These are phyloP conservation scores for Cantharis rustica DNA, from an alignment of 2,888 invertebrate genomes.

Conservation along the genomic window DNA sequence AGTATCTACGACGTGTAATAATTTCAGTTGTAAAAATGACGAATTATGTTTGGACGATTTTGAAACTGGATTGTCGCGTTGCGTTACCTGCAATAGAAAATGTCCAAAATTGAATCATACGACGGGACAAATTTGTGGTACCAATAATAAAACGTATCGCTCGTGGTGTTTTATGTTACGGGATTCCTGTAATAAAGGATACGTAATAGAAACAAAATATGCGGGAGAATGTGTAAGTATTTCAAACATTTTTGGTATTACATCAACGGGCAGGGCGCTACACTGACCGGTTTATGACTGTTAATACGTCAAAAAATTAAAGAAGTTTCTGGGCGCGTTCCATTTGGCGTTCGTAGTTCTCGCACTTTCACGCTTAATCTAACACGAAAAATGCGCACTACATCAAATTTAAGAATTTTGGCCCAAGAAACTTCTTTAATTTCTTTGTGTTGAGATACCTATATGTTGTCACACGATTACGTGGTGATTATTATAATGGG, in stretches of 20 bases:
- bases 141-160: conserved; percentile 74
- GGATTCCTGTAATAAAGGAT: conserved; percentile 75
- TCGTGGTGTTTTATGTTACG: conserved; percentile 81
- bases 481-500: background rate
- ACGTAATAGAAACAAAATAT: conserved; percentile 71
- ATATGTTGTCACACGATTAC: background rate
- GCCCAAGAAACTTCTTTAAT: background rate
- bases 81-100: conserved; percentile 70
- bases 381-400: too few species aligned
- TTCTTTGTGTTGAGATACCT: background rate
- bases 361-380: background rate
- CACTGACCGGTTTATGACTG: background rate
- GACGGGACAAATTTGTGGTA: conserved; percentile 67
- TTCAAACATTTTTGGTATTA: background rate
- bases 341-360: background rate
- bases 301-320: background rate
- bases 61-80: conserved; percentile 68
- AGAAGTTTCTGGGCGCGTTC: background rate
- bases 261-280: background rate
- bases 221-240: conserved; percentile 63
- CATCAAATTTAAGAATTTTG: background rate
- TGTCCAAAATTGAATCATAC: conserved; percentile 60
- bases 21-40: conserved; percentile 68
- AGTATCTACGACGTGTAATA: conserved; percentile 70
- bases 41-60: conserved; percentile 72